Evolutionary conservation across 1,140 invertebrate genomes (phyloP), one percentile per base, ranked within the genome.

Genomic region (Drosophila pandora): DNA sequence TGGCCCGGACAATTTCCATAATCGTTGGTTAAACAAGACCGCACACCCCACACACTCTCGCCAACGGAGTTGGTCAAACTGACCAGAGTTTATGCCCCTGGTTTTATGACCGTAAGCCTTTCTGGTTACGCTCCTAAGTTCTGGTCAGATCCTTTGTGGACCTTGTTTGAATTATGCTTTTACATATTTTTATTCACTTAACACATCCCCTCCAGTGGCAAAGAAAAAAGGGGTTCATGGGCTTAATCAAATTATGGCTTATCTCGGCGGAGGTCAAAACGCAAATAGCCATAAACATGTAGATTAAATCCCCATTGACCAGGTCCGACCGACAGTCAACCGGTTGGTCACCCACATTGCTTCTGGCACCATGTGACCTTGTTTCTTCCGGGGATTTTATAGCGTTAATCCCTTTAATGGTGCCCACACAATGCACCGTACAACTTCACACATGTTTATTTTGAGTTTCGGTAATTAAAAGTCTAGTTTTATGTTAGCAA

Each of bases 181-280:
- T 83, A 89, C 84, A 88, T 88, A 88, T 88, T 88, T 88, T 88
- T 89, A 88, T 88, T 88, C 83, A 88, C 83, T 88, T 88, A 88
- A 88, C 83, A 79, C 79, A 69, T 43, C 41, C 5, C 41, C 13
- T n/a, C 13, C 8, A 4, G 39, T 13, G n/a, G 39, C 39, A n/a
- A 13, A 13, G 41, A 21, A 43, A 41, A 47, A 30, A 30, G 57
- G 59, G 70, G 50, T 53, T 58, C 63, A 32, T 32, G 47, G 73
- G 62, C 61, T 76, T 88, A 89, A 88, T 88, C 84, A 88, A 88
- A 88, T 88, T 88, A 88, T 89, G 64, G 84, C 84, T 88, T 88
- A 88, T 88, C 83, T 83, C 56, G 73, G 79, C 84, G 76, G 79
- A 83, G 79, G 84, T 84, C 83, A 73, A 83, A 88, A 88, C 76